Conservation (phyloP, 1,140 invertebrate species). For the Nasonia giraulti region DNA sequence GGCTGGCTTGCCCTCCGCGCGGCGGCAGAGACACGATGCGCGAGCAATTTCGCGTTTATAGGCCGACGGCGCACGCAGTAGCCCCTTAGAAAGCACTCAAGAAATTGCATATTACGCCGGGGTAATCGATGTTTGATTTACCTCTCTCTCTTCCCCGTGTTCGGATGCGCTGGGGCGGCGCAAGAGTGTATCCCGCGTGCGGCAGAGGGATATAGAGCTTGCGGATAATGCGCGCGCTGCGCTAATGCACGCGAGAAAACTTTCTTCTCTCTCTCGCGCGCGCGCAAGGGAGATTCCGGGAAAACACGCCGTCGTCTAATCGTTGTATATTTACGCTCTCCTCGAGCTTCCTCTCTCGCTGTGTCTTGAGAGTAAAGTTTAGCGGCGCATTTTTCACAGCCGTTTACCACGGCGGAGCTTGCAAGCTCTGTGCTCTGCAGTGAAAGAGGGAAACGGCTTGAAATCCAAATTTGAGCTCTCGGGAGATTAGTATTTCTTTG, state of each 20-base stretch:
- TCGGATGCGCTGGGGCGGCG: background rate
- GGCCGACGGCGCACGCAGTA: background rate
- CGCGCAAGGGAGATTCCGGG: too few relatives aligned
- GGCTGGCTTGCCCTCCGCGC: background rate
- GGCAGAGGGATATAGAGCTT: constrained; percentile 1
- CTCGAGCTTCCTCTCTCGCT: background rate
- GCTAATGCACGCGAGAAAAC: constrained; percentile 23
- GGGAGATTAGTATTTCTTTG: background rate
- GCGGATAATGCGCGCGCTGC: background rate
- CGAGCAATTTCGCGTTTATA: constrained; percentile 32
- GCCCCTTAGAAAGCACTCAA: constrained; percentile 25
- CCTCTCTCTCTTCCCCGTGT: background rate
- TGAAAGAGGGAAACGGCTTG: background rate
- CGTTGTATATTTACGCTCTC: background rate
- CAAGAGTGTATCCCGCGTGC: constrained; percentile 4
- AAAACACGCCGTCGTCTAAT: background rate
- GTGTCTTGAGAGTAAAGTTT: background rate
- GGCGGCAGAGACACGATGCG: too few relatives aligned
- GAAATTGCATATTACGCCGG: constrained; percentile 39
- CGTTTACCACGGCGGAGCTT: background rate
- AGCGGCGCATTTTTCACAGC: background rate
- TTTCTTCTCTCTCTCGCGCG: too few relatives aligned
- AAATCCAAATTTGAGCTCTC: background rate
- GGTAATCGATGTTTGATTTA: constrained; percentile 41
- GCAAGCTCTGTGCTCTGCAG: background rate